Evolutionary conservation across 1,140 invertebrate species (phyloP), one percentile per base, ranked within the genome.

Genomic region (Notospermus geniculatus): DNA sequence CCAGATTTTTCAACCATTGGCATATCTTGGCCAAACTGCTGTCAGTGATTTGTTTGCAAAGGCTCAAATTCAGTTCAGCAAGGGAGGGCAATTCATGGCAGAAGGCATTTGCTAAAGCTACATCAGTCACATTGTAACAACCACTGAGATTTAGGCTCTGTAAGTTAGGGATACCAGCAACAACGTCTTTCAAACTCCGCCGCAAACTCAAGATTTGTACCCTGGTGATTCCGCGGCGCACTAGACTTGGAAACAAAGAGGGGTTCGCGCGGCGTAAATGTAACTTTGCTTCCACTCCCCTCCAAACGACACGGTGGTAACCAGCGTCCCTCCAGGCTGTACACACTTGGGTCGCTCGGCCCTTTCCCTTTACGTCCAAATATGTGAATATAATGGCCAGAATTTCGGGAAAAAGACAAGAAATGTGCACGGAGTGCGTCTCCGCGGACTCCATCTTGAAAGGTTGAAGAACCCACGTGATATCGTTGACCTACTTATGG

Each of bases 1-100:
- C 90, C 17, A 97, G 83, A 77, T 94, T 94, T 78, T 89, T 89
- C n/a, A 95, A 79, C 71, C 87, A 88, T 72, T 92, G 88, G 2
- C 91, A 89, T 74, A 96, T 94, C 69, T 88, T 84, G 9, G 87
- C 87, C 2, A 96, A 83, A 28, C 90, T 90, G 0, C 86, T 87
- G 79, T 97, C 93, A 0, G 91, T 93, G 22, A 97, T 88, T 82
- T 95, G 93, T 80, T 97, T 97, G 83, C 95, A 97, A 52, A 97
- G 83, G 2, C 91, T 93, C 13, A 97, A 83, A 77, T 97, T 91
- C 36, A 97, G 83, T 59, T 88, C 85, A 52, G 87, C 90, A 1
- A 97, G 83, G 17, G 87, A 86, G 25, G 88, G 86, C 57, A 89
- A 81, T 60, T 91, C 88, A 13, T 87, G 83, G 32, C 85, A 84